Percentiles rank a stretch among this genome's conserved stretches.
phyloP scores from a whole-genome alignment of 2,797 vertebrate species.

The Numenius phaeopus region DNA sequence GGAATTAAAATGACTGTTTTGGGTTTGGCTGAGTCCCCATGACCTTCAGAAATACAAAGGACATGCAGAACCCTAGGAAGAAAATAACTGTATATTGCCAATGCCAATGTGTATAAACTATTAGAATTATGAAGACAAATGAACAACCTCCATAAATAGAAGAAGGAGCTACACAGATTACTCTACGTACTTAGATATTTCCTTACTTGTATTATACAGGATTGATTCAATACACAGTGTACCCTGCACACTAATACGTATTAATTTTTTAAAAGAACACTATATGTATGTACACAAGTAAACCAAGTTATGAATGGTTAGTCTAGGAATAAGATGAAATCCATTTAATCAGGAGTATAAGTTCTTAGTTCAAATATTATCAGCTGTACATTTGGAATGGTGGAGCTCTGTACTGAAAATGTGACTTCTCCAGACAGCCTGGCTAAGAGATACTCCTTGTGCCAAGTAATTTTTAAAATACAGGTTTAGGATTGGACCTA shows the following conservation, averaged over 20 bases:
- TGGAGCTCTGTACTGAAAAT: background rate
- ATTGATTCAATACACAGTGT: background rate
- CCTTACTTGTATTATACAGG: background rate
- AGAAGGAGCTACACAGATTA: background rate
- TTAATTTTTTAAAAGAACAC: background rate
- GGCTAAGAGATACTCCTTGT: background rate
- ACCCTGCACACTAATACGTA: background rate
- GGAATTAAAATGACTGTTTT: background rate
- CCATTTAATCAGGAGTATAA: background rate
- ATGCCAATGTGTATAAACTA: background rate
- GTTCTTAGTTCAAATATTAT: background rate
- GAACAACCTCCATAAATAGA: background rate
- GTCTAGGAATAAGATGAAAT: background rate
- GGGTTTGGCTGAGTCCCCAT: background rate
- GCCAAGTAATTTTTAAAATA: background rate
- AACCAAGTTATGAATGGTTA: background rate
- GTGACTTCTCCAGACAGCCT: background rate
- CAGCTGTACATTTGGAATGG: background rate
- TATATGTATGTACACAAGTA: background rate
- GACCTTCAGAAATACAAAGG: constrained; percentile 4
- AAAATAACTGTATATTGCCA: background rate
- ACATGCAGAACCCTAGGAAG: background rate
- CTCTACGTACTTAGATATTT: background rate
- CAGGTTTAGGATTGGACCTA: background rate
- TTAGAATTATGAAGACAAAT: background rate